Evolutionary conservation across 1,140 invertebrate species (phyloP), one percentile per base, ranked within the genome.

Genomic region (Steinernema khuongi): DNA sequence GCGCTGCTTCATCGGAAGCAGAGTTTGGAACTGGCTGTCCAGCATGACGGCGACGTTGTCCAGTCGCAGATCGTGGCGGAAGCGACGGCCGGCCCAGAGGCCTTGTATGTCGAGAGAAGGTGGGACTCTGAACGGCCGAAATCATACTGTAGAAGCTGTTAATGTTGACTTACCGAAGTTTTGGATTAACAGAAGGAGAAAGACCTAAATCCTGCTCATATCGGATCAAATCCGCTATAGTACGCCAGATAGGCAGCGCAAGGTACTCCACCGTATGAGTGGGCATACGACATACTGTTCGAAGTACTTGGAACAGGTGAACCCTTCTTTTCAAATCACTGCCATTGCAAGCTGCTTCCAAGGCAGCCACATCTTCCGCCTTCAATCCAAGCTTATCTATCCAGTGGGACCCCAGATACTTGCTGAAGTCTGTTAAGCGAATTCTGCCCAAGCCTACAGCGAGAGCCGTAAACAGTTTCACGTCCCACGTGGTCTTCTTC

Each of bases 31-130:
- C 19, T 60, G 50, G 19, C 50, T 60, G 50, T 60, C 50, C 50
- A 60, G 50, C 50, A 60, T 60, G 11, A 60, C 50, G 7, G 50
- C 50, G 4, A 60, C 50, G 50, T 60, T 60, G 50, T 60, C 50
- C 19, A 60, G 22, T n/a, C 50, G 50, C 11, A 60, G 7, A 60
- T 60, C 50, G 19, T 60, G 50, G 4, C 50, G 50, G 7, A 7
- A 60, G 4, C 50, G 50, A 17, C 50, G 11, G 7, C 7, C 50
- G 14, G 50, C 50, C 50, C 50, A 60, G 11, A 4, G 4, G 14
- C 7, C 7, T 22, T 60, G 50, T 22, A 60, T 4, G 4, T 60
- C 50, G 4, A 60, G 50, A 7, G 50, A 60, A n/a, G 50, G 50
- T n/a, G 50, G 50, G 7, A 11, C 7, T 41, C 36, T 41, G 36